Evolutionary conservation across 2,888 invertebrate species (phyloP), one percentile per base, ranked within the genome.

Genomic region (Noctua pronuba): DNA sequence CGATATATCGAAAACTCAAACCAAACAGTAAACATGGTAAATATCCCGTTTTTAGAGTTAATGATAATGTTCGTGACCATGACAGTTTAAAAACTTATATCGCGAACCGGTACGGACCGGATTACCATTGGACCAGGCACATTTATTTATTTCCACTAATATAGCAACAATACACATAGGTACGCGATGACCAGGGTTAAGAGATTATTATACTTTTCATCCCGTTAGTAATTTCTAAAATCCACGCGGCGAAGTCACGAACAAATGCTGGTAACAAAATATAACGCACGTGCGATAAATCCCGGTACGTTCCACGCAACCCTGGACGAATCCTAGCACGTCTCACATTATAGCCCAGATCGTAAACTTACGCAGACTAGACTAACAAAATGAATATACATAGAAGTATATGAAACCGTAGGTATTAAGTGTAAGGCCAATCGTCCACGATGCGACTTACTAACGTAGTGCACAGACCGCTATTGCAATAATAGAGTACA

Each of bases 311-410:
- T 69, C 49, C 21, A 79, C 44, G 46, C 44, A 52, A 67, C 71
- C 21, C 49, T 41, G 35, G 71, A 49, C n/a, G 24, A 64, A 68
- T 78, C 73, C 66, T n/a, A 6, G 16, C 79, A 81, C 81, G 67
- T 79, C 79, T 44, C 31, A 64, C 71, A 35, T 78, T 78, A 71
- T 49, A 71, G 46, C 55, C 16, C 46, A 31, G 28, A 49, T 81
- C 85, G 68, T 85, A 85, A 83, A 83, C 68, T 52, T 7, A 24
- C 58, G 31, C 46, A 68, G 75, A 52, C 71, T 71, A 75, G 65
- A 55, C 28, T 28, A 62, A 68, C 13, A n/a, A 46, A 67, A 80
- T 67, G 41, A 84, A 84, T 85, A 82, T 73, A 79, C 64, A 52
- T 35, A 71, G 31, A 55, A 58, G 62, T 60, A 62, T 52, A 69